phyloP scores from a whole-genome alignment of 2,113 vertebrate species.

The Cricetomys ansorgei region DNA sequence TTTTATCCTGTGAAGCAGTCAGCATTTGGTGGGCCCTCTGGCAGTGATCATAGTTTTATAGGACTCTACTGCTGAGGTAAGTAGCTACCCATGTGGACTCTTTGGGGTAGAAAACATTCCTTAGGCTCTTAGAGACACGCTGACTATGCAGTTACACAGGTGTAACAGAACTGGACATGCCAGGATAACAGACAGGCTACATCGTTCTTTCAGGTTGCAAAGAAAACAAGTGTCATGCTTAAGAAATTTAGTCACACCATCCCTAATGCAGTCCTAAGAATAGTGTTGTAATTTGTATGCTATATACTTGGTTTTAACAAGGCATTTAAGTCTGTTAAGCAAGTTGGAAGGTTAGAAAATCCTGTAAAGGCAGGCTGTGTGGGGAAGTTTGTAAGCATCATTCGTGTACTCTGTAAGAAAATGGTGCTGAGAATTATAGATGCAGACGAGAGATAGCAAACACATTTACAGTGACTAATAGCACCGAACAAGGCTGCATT shows the following conservation, averaged over 20 bases:
- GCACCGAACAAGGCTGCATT: constrained; percentile 54
- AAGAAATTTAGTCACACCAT: constrained; percentile 55
- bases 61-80: constrained; percentile 27
- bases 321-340: constrained; percentile 62
- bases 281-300: constrained; percentile 36
- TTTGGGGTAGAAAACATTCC: background rate
- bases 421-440: constrained; percentile 67
- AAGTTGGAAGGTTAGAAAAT: constrained; percentile 63
- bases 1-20: constrained; percentile 25
- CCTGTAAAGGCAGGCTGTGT: constrained; percentile 43
- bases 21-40: constrained; percentile 54
- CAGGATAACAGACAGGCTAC: constrained; percentile 30
- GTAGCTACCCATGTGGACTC: background rate
- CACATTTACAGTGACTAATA: constrained; percentile 73
- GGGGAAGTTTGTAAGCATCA: constrained; percentile 67
- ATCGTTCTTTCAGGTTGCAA: constrained; percentile 53
- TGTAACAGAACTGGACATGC: background rate
- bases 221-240: constrained; percentile 38
- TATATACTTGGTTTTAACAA: constrained; percentile 60
- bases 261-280: constrained; percentile 44
- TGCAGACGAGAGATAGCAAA: constrained; percentile 71
- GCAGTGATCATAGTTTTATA: constrained; percentile 28
- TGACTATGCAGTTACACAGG: background rate
- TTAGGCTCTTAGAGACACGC: background rate
- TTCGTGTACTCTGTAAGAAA: constrained; percentile 71